phyloP scores from a whole-genome alignment of 2,888 invertebrate genomes.

The Archips crataeganus region DNA sequence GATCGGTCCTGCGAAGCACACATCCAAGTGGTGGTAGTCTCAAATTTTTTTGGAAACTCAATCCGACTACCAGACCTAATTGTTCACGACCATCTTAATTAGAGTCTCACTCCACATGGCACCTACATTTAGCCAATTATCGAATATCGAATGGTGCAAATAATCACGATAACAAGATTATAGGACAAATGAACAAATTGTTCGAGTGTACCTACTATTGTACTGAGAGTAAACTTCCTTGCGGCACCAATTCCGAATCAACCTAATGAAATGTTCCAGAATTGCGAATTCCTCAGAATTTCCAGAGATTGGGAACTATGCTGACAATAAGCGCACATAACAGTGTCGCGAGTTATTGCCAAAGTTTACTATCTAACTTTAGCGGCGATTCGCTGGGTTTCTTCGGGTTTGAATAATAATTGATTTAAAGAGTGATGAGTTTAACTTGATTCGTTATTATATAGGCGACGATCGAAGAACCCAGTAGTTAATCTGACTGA shows the following conservation, averaged over 20 bases:
- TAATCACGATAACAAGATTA: no score
- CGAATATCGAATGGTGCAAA: no score
- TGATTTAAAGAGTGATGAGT: constrained; percentile 3
- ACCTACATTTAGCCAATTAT: no score
- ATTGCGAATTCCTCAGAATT: constrained; percentile 21
- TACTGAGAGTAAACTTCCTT: constrained; percentile 7
- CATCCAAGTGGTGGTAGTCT: no score
- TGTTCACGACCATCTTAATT: no score
- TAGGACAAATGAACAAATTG: no score
- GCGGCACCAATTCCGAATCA: constrained; percentile 11
- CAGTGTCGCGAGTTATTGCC: constrained; percentile 42
- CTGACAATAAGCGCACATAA: constrained; percentile 45
- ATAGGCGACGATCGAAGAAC: neutral
- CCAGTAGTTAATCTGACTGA: no score
- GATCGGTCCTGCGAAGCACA: no score
- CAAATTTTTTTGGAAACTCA: no score
- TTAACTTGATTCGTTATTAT: neutral
- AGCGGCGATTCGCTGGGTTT: constrained; percentile 4
- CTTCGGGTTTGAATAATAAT: constrained; percentile 3
- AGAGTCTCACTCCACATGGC: no score
- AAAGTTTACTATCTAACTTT: constrained; percentile 35
- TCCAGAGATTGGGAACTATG: constrained; percentile 45
- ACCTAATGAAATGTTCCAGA: constrained; percentile 19
- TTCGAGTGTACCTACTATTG: neutral
- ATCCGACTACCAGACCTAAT: no score